These are phyloP conservation scores for Budorcas taxicolor DNA, from an alignment of 2,113 vertebrate species.

Conservation along the genomic window DNA sequence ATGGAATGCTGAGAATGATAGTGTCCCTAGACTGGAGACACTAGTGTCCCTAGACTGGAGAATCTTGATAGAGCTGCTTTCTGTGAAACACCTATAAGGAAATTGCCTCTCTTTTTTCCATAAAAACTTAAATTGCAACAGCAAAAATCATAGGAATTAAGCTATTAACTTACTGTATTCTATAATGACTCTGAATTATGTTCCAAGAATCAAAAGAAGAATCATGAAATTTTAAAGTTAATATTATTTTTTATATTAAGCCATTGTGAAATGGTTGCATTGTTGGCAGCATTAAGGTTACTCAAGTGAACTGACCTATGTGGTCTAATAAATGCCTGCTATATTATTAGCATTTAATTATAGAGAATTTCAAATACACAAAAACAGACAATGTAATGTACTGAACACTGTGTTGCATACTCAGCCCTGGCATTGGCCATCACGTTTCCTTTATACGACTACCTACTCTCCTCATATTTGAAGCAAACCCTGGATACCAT, in stretches of 20 bases:
- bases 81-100: neutral
- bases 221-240: constrained; percentile 15
- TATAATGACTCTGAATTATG: neutral
- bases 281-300: neutral
- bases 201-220: neutral
- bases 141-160: constrained; percentile 1
- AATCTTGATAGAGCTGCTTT: neutral
- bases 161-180: neutral
- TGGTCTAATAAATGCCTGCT: neutral
- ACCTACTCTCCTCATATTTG: neutral
- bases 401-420: neutral
- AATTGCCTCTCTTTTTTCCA: neutral
- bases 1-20: neutral
- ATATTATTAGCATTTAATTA: neutral
- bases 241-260: neutral
- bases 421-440: neutral
- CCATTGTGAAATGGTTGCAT: neutral
- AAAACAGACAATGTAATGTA: neutral
- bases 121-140: neutral
- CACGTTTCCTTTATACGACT: neutral
- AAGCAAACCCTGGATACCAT: neutral
- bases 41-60: neutral
- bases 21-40: neutral
- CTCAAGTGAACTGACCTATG: neutral
- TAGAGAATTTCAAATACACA: constrained; percentile 2